Evolutionary conservation across 2,888 invertebrate species (phyloP), one percentile per base, ranked within the genome.

Genomic region (Conistra vaccinii): DNA sequence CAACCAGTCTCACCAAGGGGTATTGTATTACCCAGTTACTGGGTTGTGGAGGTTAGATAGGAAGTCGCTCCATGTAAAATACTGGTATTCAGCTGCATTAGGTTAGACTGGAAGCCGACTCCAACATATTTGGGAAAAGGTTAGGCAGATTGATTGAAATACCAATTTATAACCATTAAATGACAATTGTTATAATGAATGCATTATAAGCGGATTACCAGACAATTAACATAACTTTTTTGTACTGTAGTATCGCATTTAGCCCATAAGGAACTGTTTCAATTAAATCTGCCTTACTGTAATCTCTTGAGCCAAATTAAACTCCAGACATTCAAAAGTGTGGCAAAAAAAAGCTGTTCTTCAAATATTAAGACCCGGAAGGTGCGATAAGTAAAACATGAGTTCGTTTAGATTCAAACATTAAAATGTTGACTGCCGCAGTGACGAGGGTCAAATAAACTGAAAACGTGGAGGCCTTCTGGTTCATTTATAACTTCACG

Each of bases 371-470:
- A 70, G 69, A 58, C 66, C 78, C 75, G 68, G 74, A 80, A 87
- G 62, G 68, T 69, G 71, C 62, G 72, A 66, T 81, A 76, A 87
- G 80, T 87, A 81, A 87, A 81, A 87, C 86, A 87, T 85, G 86
- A 84, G 69, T 87, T 86, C 81, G 81, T 87, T 86, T 87, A 82
- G 86, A 86, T 86, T 87, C 84, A 81, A 82, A 82, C 86, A 86
- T 86, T 84, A 85, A 84, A 86, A 85, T 82, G 84, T 78, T 77
- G 78, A 84, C 79, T 78, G 81, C 80, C 84, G 75, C 71, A 69
- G 81, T 87, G 88, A 87, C 86, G 80, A 87, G 88, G 84, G 86
- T 87, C 84, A 84, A 85, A 86, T 85, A 86, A 82, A 86, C 86
- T 78, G 76, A 74, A 85, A 86, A 80, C 82, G 82, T 85, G 80